Percentiles rank a stretch among this genome's conserved stretches.
These are phyloP conservation scores for Halcyon badia DNA, from an alignment of 2,797 vertebrate species.

Conservation along the genomic window DNA sequence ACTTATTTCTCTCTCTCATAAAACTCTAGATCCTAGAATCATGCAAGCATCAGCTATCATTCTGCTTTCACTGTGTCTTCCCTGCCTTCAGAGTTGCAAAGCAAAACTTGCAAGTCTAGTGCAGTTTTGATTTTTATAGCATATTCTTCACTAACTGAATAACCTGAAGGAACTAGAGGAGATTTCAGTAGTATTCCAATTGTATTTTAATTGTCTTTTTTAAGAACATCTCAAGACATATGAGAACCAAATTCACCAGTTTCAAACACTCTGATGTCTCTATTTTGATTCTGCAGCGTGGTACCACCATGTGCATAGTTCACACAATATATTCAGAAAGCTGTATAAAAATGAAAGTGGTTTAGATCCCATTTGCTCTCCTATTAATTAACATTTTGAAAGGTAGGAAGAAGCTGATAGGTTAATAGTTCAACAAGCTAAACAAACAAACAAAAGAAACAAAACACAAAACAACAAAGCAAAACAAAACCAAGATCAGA, in stretches of 20 bases:
- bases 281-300: neutral
- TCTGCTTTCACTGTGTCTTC: neutral
- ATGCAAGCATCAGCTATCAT: rapidly evolving
- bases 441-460: neutral
- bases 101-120: neutral
- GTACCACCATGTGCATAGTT: neutral
- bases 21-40: neutral
- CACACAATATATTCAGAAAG: neutral
- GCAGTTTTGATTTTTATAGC: neutral
- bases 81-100: neutral
- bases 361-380: neutral
- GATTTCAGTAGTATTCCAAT: neutral
- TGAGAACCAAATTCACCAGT: neutral
- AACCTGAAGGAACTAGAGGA: neutral
- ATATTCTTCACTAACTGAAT: neutral
- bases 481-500: neutral
- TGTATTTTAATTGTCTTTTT: neutral
- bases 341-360: neutral
- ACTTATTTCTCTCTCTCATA: neutral
- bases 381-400: neutral
- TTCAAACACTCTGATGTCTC: neutral
- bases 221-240: neutral
- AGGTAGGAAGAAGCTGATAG: neutral
- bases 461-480: no score
- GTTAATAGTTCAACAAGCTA: neutral